These are phyloP conservation scores for Neopipo cinnamomea DNA, from an alignment of 2,113 vertebrate genomes.

Conservation along the genomic window DNA sequence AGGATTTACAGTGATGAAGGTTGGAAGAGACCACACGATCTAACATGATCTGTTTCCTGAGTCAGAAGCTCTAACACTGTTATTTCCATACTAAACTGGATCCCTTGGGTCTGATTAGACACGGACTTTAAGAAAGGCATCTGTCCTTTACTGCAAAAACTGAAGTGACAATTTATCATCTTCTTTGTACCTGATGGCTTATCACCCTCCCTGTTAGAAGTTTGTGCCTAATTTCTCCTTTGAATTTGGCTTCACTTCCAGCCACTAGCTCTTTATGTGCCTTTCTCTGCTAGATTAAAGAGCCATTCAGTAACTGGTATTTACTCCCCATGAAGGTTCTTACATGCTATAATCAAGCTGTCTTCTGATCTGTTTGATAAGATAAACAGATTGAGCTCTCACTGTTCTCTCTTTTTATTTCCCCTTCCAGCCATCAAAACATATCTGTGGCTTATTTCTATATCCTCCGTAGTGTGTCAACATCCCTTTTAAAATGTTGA, in stretches of 20 bases:
- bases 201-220: neutral
- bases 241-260: conserved; percentile 19
- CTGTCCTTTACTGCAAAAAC: neutral
- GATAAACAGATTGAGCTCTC: conserved; percentile 55
- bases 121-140: neutral
- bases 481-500: conserved; percentile 26
- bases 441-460: conserved; percentile 20
- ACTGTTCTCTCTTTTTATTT: neutral
- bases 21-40: neutral
- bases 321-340: conserved; percentile 42
- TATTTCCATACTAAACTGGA: neutral
- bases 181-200: neutral
- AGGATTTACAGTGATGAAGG: neutral
- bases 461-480: neutral
- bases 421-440: conserved; percentile 26
- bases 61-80: neutral
- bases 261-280: conserved; percentile 1
- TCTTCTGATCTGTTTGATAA: conserved; percentile 52
- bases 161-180: neutral
- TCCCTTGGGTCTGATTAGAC: neutral
- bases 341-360: conserved; percentile 47
- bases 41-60: neutral
- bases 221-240: neutral
- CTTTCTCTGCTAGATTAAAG: conserved; percentile 50
- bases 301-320: conserved; percentile 40